phyloP scores from a whole-genome alignment of 2,888 invertebrate species.

The Tiliacea citrago region DNA sequence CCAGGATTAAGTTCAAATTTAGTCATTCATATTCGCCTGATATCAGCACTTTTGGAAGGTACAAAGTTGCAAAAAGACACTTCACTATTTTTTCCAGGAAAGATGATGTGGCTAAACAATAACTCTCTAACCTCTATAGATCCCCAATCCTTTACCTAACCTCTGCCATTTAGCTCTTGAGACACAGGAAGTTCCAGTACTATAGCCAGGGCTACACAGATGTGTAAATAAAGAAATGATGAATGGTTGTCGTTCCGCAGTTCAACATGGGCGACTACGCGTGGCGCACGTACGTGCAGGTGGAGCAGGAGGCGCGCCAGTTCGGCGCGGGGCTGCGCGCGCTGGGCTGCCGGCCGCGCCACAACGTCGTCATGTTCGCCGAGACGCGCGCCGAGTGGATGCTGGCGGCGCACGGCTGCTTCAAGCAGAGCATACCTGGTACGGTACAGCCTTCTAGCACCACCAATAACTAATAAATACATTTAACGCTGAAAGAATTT shows the following conservation, averaged over 20 bases:
- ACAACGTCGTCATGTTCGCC: constrained; percentile 97
- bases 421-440: constrained; percentile 97
- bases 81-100: background rate
- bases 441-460: no score
- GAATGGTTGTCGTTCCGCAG: constrained; percentile 81
- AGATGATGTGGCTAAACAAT: background rate
- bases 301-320: constrained; percentile 93
- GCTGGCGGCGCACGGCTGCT: constrained; percentile 98
- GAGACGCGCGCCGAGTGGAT: constrained; percentile 99
- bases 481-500: background rate
- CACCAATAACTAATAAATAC: background rate
- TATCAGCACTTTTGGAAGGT: background rate
- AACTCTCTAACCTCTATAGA: background rate
- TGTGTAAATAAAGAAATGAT: background rate
- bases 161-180: background rate
- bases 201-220: background rate
- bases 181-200: background rate
- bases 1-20: background rate
- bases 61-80: background rate
- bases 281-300: constrained; percentile 96
- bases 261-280: constrained; percentile 98
- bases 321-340: constrained; percentile 96
- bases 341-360: constrained; percentile 93
- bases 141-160: background rate
- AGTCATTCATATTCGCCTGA: background rate